Evolutionary conservation across 2,113 vertebrate species (phyloP), one percentile per base, ranked within the genome.

Genomic region (Podiceps cristatus): DNA sequence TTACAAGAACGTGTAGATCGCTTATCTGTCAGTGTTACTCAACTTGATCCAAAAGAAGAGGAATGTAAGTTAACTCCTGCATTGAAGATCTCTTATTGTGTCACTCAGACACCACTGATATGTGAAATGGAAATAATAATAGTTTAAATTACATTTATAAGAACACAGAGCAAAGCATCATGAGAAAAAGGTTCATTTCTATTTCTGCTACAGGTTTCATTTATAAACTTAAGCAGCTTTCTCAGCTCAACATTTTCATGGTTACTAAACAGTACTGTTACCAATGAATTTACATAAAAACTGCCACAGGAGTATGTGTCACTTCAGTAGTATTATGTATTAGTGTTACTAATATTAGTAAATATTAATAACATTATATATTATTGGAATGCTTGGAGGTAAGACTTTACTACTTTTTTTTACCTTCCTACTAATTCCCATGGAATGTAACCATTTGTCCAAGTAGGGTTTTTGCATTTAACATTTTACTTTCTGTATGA

Each of bases 41-140:
- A 99, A 87, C 99, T 99, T 17, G 99, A 99, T 97, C 99, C 99
- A 94, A 99, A 99, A 98, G 99, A 99, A 97, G 99, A 99, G 93
- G 99, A 99, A 97, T 81, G 99, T 99, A 98, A 99, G 99, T 99
- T 96, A 85, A 90, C 14, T 79, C 59, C 94, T 89, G 60, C 74
- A 42, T 13, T 64, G 82, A n/a, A 69, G 40, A 18, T 69, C 79
- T 69, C 75, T 94, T 62, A 18, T 50, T 95, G 89, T 79, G 28
- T 90, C 31, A 37, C 27, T 40, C n/a, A 66, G 50, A 20, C 20
- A 64, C 29, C 12, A 55, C 13, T 82, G 58, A 82, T 58, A 68
- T 1, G 1, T 72, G 27, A 85, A 84, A 79, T 68, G 18, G 45
- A 94, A 96, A 73, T 60, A 85, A 55, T 44, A 77, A 29, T 37